Base-by-base conservation (phyloP, 1,140 invertebrate species). In the Physella acuta region DNA sequence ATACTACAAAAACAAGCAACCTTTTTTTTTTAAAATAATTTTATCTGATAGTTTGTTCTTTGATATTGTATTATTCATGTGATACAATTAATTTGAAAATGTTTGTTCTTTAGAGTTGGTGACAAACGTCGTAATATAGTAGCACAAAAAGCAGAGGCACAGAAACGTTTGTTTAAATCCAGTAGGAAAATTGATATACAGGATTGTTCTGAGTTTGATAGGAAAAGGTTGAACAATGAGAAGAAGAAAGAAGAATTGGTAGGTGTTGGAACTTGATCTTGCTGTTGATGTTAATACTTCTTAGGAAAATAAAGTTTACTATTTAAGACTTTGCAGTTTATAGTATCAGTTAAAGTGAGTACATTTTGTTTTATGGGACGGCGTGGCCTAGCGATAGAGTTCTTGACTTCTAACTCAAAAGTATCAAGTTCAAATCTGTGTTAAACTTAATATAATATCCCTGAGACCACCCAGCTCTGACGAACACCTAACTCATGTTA, bases 81-180 rank as follows among this genome's bases (percentile, higher is more conserved):
- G 11, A 14, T 11, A 49, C 44, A n/a, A 14, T 49, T 11, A 14
- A 11, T 14, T 49, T n/a, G n/a, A 49, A 49, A n/a, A 14, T 14
- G n/a, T n/a, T 49, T 49, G 11, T 14, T 49, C 11, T 49, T 49
- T 11, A 85, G 84, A 73, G 68, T 78, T 8, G 80, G 78, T 75
- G 84, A 86, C 73, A 83, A 83, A 71, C 78, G 76, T 37, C 78
- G 80, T 59, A 84, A 84, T 55, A 72, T 81, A 33, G 79, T 78
- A 59, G 82, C 80, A 33, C 82, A 85, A 70, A 86, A 86, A 73
- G 76, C 79, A 14, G 79, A 83, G 64, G 77, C 84, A 0, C 82
- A 84, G 73, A 79, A 76, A 53, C 69, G 85, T 26, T 70, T 86
- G 30, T 80, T 84, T 61, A 73, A 77, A 39, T 71, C 76, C 11